Base-by-base conservation (phyloP, 2,888 invertebrate genomes). In the Drosophila phalerata region DNA sequence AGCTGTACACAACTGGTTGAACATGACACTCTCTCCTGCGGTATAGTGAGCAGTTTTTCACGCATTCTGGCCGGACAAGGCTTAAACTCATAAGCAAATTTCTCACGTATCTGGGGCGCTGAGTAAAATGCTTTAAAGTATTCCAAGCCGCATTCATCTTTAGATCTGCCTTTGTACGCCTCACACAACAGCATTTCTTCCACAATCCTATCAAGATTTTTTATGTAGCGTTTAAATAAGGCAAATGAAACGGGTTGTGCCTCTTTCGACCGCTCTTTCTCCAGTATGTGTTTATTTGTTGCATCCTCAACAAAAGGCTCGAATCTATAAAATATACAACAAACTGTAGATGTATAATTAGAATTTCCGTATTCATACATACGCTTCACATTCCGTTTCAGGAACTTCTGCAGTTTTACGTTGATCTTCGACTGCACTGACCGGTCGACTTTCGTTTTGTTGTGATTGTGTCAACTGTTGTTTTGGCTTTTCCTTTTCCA, bases 101-200 rank as follows among this genome's bases (percentile, higher is more conserved):
- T 67, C 1, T 63, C 17, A 5, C 83, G 81, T 38, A 82, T 72
- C 22, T 69, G 22, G 4, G 56, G 47, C 0, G 38, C 19, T 0
- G 40, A 25, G 51, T 82, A 85, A 25, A 85, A 84, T 0, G 52
- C 69, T 10, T 65, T 51, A 17, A 65, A 79, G 22, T 81, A 84
- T 19, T 61, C 66, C 4, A 61, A 19, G 5, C 25, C 55, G 5
- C 72, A 74, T 8, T 69, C 56, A 0, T 73, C 47, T 5, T 49
- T 40, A 0, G 74, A 51, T 64, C 68, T 73, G 0, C 3, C 45
- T 4, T 49, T 73, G 15, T 67, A 71, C 10, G 73, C 55, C 1
- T 43, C 56, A 5, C 64, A 43, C 0, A 17, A 8, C 8, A 51
- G 8, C 80, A 85, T 84, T 51, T 78, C 6, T 0, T 53, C 0